Conservation (phyloP, 2,797 vertebrate species). For the Apodemus agrarius region DNA sequence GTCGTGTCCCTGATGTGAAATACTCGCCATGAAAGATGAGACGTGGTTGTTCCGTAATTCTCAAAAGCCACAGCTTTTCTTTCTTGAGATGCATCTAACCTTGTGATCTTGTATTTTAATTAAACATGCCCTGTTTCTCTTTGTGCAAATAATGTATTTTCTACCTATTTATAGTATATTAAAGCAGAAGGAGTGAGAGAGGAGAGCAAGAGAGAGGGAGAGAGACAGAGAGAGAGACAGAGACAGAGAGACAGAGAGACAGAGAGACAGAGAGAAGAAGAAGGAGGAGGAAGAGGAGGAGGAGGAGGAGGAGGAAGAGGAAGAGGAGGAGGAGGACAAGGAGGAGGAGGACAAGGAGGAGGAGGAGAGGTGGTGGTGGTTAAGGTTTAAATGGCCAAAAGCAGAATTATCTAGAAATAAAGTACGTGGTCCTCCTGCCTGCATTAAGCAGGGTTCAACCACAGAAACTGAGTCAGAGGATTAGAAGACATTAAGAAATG, state of each 20-base stretch:
- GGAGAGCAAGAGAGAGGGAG: too few relatives aligned
- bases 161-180: background rate
- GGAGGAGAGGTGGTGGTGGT: background rate
- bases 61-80: background rate
- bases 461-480: background rate
- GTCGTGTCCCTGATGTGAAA: accelerated
- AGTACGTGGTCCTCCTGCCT: background rate
- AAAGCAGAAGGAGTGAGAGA: background rate
- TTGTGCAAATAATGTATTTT: background rate
- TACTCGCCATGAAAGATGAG: background rate
- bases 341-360: background rate
- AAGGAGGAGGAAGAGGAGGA: too few relatives aligned
- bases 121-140: background rate
- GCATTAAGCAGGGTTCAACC: background rate
- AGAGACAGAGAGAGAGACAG: too few relatives aligned
- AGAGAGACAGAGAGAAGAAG: background rate
- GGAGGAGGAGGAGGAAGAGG: background rate
- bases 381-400: background rate
- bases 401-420: background rate
- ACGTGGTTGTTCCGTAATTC: background rate
- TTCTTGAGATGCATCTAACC: background rate
- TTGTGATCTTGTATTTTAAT: background rate
- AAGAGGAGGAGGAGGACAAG: too few relatives aligned
- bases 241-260: too few relatives aligned
- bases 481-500: background rate